Evolutionary conservation across 2,888 invertebrate species (phyloP).

Genomic region (Agriopis leucophaearia): DNA sequence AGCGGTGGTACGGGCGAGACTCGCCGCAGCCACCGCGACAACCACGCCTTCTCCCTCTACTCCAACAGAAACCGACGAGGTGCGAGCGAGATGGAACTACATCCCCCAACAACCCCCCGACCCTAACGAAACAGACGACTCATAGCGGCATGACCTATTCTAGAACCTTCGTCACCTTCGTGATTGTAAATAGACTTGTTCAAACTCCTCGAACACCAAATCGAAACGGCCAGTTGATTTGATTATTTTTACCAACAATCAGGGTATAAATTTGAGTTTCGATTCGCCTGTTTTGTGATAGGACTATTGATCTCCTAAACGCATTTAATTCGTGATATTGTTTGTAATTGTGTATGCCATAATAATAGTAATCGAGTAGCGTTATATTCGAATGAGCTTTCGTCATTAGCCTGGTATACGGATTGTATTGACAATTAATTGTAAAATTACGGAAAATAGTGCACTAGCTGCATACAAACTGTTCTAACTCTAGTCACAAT

Average conservation of each 20-base stretch:
- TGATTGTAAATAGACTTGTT: slow-evolving; percentile 34
- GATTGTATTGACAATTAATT: slow-evolving; percentile 61
- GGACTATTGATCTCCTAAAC: slow-evolving; percentile 34
- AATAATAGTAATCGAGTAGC: slow-evolving; percentile 69
- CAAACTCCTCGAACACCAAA: slow-evolving; percentile 35
- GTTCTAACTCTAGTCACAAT: slow-evolving; percentile 66
- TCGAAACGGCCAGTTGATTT: slow-evolving; percentile 43
- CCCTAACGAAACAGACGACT: slow-evolving; percentile 74
- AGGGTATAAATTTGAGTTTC: slow-evolving; percentile 46
- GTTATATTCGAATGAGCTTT: slow-evolving; percentile 81
- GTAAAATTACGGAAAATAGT: slow-evolving; percentile 63
- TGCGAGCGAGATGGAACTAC: slow-evolving; percentile 83
- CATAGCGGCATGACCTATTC: slow-evolving; percentile 60
- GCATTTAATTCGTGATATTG: slow-evolving; percentile 46
- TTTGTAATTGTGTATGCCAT: slow-evolving; percentile 67
- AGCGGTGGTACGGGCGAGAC: slow-evolving; percentile 92
- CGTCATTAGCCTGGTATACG: slow-evolving; percentile 82
- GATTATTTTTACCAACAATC: slow-evolving; percentile 45
- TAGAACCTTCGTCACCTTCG: slow-evolving; percentile 18
- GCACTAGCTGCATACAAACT: slow-evolving; percentile 62
- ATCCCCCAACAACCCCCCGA: slow-evolving; percentile 83
- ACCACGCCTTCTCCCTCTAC: slow-evolving; percentile 47
- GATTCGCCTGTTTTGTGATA: slow-evolving; percentile 36
- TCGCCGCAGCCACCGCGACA: slow-evolving; percentile 51
- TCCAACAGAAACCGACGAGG: slow-evolving; percentile 61